A percentile compares a stretch with the other conserved stretches of the same genome.
Evolutionary conservation across 2,797 vertebrate genomes (phyloP).

Genomic region (Sebastes steindachneri): DNA sequence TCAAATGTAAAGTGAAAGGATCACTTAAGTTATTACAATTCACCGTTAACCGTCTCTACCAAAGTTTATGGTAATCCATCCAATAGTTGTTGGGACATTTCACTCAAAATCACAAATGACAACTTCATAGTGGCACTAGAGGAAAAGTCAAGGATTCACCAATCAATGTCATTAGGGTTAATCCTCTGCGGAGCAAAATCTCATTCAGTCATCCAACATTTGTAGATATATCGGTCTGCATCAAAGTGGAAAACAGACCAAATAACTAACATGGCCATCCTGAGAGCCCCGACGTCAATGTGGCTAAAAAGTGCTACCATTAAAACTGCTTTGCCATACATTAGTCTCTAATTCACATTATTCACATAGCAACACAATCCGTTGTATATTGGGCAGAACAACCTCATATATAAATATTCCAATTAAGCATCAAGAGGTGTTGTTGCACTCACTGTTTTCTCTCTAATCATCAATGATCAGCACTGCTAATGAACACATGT

Average conservation of each 20-base stretch:
- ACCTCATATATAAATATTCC: background rate
- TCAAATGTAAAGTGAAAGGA: background rate
- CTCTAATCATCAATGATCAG: slow-evolving; percentile 15
- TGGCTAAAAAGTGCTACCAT: background rate
- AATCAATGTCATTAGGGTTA: background rate
- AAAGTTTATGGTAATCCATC: background rate
- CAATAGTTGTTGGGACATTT: background rate
- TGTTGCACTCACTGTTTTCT: background rate
- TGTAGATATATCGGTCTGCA: background rate
- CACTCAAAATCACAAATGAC: background rate
- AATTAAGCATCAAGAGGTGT: background rate
- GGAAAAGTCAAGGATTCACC: background rate
- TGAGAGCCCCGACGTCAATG: background rate
- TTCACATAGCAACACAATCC: background rate
- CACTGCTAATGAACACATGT: slow-evolving; percentile 5
- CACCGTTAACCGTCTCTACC: background rate
- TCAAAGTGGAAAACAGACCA: background rate
- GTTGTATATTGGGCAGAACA: too few relatives aligned
- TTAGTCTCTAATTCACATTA: background rate
- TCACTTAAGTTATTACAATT: background rate
- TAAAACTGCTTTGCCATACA: background rate
- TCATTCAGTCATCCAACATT: background rate
- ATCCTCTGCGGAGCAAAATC: background rate
- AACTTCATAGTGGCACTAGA: background rate
- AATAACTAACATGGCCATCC: background rate